phyloP scores from a whole-genome alignment of 2,797 vertebrate genomes.

The Onychomys leucogaster region DNA sequence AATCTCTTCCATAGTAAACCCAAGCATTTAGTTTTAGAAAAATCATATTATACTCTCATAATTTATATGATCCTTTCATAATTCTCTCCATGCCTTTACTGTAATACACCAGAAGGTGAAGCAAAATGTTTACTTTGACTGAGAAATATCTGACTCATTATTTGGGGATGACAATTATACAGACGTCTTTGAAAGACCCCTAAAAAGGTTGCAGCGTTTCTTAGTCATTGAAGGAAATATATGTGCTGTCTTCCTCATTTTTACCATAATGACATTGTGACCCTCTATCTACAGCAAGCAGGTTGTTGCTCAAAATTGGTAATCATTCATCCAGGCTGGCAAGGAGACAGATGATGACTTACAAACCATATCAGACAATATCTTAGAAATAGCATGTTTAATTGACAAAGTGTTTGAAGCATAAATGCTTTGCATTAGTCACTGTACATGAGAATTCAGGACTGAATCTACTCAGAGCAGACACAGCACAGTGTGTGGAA shows the following conservation, averaged over 20 bases:
- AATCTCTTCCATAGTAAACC: not conserved
- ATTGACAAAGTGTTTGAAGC: constrained; percentile 33
- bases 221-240: not conserved
- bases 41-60: not conserved
- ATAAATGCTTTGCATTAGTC: constrained; percentile 65
- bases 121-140: constrained; percentile 6
- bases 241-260: not conserved
- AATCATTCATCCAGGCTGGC: constrained; percentile 29
- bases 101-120: not conserved
- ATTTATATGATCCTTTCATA: not conserved
- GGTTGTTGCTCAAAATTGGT: not conserved
- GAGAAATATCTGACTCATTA: not conserved
- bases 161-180: not conserved
- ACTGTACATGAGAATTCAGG: constrained; percentile 27
- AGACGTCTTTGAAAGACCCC: not conserved
- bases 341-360: constrained; percentile 63
- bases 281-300: not conserved
- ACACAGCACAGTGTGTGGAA: not conserved
- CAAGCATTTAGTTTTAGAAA: constrained; percentile 46
- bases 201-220: not conserved
- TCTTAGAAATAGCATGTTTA: constrained; percentile 26
- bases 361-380: not conserved
- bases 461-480: not conserved
- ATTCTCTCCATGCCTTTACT: constrained; percentile 12
- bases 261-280: not conserved